Evolutionary conservation across 2,797 vertebrate genomes (phyloP).

Genomic region (Saxicola maurus): DNA sequence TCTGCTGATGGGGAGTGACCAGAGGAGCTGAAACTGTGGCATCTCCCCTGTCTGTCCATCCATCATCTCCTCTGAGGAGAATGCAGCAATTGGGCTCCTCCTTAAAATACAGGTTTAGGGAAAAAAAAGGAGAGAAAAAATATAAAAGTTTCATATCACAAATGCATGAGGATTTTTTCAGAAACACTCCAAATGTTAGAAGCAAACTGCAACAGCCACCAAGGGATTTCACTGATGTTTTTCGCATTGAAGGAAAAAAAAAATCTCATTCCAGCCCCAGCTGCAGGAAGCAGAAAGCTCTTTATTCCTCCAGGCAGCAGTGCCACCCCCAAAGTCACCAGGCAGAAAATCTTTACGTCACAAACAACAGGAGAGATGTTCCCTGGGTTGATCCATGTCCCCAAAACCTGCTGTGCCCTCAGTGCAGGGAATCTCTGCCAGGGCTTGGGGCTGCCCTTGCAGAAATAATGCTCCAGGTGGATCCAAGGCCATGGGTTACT

Average conservation of each 20-base stretch:
- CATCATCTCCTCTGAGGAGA: not conserved
- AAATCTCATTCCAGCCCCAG: not conserved
- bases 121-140: not conserved
- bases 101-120: not conserved
- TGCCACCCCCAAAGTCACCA: not conserved
- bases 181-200: not conserved
- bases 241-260: not conserved
- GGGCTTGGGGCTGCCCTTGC: not conserved
- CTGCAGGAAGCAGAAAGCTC: not conserved
- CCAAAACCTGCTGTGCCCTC: rapidly evolving
- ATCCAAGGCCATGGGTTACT: rapidly evolving
- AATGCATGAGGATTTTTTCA: not conserved
- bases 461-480: rapidly evolving
- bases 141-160: not conserved
- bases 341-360: not conserved
- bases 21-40: not conserved
- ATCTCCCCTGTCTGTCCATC: rapidly evolving
- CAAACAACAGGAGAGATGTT: not conserved
- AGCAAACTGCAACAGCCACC: constrained; percentile 1
- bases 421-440: rapidly evolving
- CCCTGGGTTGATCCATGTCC: not conserved
- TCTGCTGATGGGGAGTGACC: not conserved
- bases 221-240: not conserved
- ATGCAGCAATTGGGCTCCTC: not conserved
- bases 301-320: not conserved